Percentiles rank a stretch among this genome's conserved stretches.
These are phyloP conservation scores for Ptychochromis oligacanthus DNA, from an alignment of 2,113 vertebrate genomes.

Conservation along the genomic window DNA sequence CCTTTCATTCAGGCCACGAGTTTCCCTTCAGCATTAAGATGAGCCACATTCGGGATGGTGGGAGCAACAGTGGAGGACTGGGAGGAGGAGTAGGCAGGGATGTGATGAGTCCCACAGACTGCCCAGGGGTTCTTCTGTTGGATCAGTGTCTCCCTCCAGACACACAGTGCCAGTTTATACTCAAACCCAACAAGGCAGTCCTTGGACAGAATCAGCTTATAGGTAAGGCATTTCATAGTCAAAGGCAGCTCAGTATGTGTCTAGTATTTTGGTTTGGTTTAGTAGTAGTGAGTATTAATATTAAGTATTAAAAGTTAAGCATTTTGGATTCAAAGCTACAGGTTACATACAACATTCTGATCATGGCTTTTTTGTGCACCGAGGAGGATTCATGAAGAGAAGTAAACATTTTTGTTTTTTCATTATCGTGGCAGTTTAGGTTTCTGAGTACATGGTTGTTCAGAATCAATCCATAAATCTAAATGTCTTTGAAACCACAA, in stretches of 20 bases:
- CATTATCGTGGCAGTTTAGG: neutral
- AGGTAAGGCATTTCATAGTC: conserved; percentile 72
- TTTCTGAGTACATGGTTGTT: neutral
- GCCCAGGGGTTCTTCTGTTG: conserved; percentile 83
- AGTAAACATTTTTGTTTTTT: neutral
- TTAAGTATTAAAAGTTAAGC: neutral
- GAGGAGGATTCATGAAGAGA: neutral
- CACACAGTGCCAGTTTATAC: conserved; percentile 93
- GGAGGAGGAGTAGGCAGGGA: conserved; percentile 73
- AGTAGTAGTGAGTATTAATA: neutral
- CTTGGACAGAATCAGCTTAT: conserved; percentile 71
- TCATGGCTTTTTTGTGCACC: neutral
- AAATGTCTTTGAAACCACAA: conserved; percentile 16
- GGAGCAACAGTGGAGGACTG: conserved; percentile 28
- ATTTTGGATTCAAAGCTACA: neutral
- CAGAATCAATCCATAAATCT: conserved; percentile 14
- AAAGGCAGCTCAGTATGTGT: neutral
- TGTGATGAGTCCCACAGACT: conserved; percentile 70
- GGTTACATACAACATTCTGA: neutral
- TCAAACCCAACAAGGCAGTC: conserved; percentile 85
- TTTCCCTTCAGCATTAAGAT: conserved; percentile 96
- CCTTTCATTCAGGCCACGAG: conserved; percentile 87
- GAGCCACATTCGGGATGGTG: conserved; percentile 88
- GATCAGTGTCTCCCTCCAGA: conserved; percentile 88
- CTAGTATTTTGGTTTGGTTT: neutral